Base-by-base conservation (phyloP, 1,140 invertebrate genomes). In the Magallana ariakensis region DNA sequence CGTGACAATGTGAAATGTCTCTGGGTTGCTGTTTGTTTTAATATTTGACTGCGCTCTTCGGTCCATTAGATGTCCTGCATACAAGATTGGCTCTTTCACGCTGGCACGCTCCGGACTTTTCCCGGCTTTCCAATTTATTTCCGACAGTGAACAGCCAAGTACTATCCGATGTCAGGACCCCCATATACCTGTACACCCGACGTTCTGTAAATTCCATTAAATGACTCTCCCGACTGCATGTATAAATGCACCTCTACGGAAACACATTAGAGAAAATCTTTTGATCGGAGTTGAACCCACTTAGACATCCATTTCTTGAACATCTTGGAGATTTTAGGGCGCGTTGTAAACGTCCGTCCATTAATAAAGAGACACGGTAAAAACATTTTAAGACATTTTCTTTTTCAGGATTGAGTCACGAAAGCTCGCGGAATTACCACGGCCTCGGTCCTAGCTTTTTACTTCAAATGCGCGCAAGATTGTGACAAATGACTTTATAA, bases 311-410 rank as follows among this genome's bases (percentile, higher is more conserved):
- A 56, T 55, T 56, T 82, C 80, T 82, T 82, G 46, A 75, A 56
- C 80, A 55, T 82, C 54, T 56, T 56, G 54, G 54, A 55, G 80
- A 55, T 82, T 19, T 82, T 53, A 55, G 54, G 46, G n/a, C 15
- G 80, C 80, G 80, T 56, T 82, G 46, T 82, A 22, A 54, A 56
- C 80, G 80, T 82, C 80, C 80, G 80, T 56, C 54, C 80, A 56
- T 56, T 82, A 82, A 82, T 62, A 62, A 16, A 10, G 80, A 56
- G 54, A 82, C 46, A 82, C 80, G 80, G 46, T 75, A 75, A 82
- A 82, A 82, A 82, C 80, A 82, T 82, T 82, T 82, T 82, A 82
- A 82, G 80, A 56, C 54, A 82, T 82, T 82, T 82, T 82, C 80
- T 75, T 75, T 75, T 75, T 75, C 66, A 75, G 66, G 66, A 82